Evolutionary conservation across 2,113 vertebrate species (phyloP).

Genomic region (Passer montanus): DNA sequence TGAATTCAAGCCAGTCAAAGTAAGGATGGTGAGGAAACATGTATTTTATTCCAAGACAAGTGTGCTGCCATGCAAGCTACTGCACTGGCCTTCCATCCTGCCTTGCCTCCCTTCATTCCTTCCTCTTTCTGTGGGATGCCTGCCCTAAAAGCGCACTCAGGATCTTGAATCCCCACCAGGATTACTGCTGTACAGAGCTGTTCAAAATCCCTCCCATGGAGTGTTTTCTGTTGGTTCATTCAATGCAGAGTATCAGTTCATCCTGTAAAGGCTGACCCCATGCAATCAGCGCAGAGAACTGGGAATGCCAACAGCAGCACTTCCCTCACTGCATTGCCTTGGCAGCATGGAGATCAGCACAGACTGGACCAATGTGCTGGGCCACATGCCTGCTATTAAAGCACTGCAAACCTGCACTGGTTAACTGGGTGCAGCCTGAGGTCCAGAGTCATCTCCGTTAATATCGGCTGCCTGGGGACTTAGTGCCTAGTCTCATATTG

Average conservation of each 20-base stretch:
- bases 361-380: neutral
- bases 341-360: fast-evolving
- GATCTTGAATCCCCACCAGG: neutral
- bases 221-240: neutral
- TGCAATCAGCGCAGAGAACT: neutral
- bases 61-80: neutral
- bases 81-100: neutral
- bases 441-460: neutral
- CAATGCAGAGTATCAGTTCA: neutral
- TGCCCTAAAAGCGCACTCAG: neutral
- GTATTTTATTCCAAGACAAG: neutral
- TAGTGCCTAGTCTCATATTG: neutral
- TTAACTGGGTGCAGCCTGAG: neutral
- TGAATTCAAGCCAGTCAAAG: neutral
- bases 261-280: fast-evolving
- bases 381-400: neutral
- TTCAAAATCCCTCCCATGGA: neutral
- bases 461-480: neutral
- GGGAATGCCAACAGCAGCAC: neutral
- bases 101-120: neutral
- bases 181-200: neutral
- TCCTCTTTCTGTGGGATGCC: neutral
- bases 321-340: neutral
- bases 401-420: neutral
- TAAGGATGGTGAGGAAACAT: neutral